phyloP scores from a whole-genome alignment of 2,888 invertebrate genomes.

The Micropterix aruncella region DNA sequence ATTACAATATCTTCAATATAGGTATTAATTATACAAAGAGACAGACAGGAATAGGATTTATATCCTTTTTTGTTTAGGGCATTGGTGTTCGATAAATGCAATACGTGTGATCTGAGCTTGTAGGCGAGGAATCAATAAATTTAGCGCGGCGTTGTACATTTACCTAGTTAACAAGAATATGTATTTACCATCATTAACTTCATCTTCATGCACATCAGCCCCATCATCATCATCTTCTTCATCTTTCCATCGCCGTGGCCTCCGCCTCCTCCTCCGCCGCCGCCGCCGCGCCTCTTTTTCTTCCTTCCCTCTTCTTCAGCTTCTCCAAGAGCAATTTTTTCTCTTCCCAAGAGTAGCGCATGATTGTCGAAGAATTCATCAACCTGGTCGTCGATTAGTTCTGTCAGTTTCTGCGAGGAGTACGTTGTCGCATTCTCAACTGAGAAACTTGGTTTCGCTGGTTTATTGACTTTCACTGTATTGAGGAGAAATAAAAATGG shows the following conservation, averaged over 20 bases:
- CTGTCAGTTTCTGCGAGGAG: constrained; percentile 17
- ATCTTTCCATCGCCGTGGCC: constrained; percentile 43
- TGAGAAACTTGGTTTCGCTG: neutral
- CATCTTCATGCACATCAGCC: constrained; percentile 47
- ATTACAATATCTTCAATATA: too few relatives aligned
- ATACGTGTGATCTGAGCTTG: too few relatives aligned
- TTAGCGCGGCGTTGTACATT: too few relatives aligned
- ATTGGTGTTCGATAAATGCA: too few relatives aligned
- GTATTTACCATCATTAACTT: too few relatives aligned
- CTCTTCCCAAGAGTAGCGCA: constrained; percentile 18
- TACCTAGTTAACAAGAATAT: too few relatives aligned
- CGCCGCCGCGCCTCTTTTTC: constrained; percentile 22
- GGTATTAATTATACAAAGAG: too few relatives aligned
- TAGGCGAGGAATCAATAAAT: too few relatives aligned
- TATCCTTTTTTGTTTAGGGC: too few relatives aligned
- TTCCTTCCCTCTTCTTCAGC: constrained; percentile 22
- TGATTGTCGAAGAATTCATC: constrained; percentile 43
- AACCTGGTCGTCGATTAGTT: constrained; percentile 35
- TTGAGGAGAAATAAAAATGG: too few relatives aligned
- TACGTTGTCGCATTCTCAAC: neutral
- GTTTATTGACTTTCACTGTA: neutral
- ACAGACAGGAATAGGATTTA: too few relatives aligned
- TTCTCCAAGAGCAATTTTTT: neutral
- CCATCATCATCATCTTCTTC: constrained; percentile 48
- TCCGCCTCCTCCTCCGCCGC: constrained; percentile 23